Conservation (phyloP, 2,113 vertebrate species). For the Hypomesus transpacificus region DNA sequence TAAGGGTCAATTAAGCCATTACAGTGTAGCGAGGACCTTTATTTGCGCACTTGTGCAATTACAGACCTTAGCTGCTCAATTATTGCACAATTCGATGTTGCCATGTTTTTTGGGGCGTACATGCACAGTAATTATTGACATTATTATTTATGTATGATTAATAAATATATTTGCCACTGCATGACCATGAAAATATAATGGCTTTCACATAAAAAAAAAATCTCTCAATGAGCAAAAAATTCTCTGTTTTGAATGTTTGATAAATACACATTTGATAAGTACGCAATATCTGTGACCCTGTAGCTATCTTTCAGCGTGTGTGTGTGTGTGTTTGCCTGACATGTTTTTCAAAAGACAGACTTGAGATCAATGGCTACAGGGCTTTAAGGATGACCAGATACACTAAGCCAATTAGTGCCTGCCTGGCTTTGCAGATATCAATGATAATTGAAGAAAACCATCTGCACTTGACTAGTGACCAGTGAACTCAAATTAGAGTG, state of each 20-base stretch:
- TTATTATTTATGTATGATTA: no score
- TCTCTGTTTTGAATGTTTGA: background rate
- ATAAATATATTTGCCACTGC: background rate
- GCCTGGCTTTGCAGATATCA: background rate
- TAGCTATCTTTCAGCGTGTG: no score
- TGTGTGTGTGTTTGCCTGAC: background rate
- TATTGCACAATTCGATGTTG: no score
- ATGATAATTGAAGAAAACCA: slow-evolving; percentile 9
- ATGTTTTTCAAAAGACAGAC: slow-evolving; percentile 6
- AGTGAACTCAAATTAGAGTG: slow-evolving; percentile 1
- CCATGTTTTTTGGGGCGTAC: no score
- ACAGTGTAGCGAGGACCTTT: no score
- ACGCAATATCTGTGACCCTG: no score
- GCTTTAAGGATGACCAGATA: slow-evolving; percentile 35
- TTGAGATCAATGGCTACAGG: slow-evolving; percentile 25
- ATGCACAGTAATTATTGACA: no score
- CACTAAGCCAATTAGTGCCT: slow-evolving; percentile 45
- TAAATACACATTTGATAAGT: no score
- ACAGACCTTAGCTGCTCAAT: no score
- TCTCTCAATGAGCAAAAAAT: background rate
- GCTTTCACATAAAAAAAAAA: background rate
- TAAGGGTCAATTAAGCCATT: no score
- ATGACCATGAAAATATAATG: slow-evolving; percentile 22
- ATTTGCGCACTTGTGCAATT: no score
- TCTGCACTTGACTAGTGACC: slow-evolving; percentile 15